Base-by-base conservation (phyloP, 2,113 vertebrate genomes). In the Hemibagrus wyckioides region DNA sequence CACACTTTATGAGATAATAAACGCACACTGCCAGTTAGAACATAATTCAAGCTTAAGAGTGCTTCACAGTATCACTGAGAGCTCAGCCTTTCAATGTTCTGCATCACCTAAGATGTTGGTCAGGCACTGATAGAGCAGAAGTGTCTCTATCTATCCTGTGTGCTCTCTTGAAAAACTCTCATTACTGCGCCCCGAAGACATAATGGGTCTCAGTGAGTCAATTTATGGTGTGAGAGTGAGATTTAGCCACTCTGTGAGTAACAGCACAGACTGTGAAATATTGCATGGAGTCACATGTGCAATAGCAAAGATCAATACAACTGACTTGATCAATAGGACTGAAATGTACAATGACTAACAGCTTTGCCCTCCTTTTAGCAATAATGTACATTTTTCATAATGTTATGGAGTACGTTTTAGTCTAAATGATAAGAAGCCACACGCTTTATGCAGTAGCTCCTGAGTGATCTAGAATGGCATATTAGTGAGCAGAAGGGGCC, bases 391-490 rank as follows among this genome's bases (percentile, higher is more conserved):
- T 82, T 63, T 82, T 30, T 65, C 44, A 57, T 56, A 80, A 36
- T 80, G 7, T 39, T 36, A 36, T 8, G 0, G n/a, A 28, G 17
- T 79, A 33, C 57, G 65, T 84, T 80, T 84, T 50, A 86, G 80
- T 52, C 14, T 87, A 86, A 59, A 88, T 90, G 87, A 88, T 71
- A 89, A 86, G 88, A 86, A 63, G n/a, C 2, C n/a, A 80, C 91
- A 85, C 59, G 25, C 33, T 19, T 71, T 13, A 30, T 23, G 8
- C 36, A 44, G 44, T 11, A 36, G 41, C 81, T 59, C 91, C 91
- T 94, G 92, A 95, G 48, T 15, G 48, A 39, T 23, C 48, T 71
- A 48, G 65, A 71, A 75, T 59, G 67, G 54, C 54, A 17, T 75
- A 82, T 84, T 85, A 63, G 56, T 56, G 56, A 75, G 14, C 21